Percentiles rank a stretch among this genome's conserved stretches.
These are phyloP conservation scores for Hetaerina titia DNA, from an alignment of 2,888 invertebrate genomes.

Conservation along the genomic window DNA sequence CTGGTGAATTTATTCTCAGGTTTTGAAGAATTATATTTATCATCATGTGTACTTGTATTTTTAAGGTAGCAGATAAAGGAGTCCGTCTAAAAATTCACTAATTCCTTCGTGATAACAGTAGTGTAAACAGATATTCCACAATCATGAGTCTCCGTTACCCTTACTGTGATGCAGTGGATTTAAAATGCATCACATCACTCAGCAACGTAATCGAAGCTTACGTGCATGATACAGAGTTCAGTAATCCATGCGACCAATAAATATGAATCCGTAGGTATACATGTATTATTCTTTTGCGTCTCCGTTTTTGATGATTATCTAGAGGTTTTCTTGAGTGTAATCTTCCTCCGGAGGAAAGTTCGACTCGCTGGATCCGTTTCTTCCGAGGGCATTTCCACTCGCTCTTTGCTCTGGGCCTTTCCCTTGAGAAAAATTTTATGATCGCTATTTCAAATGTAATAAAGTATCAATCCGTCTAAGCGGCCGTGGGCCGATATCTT, in stretches of 20 bases:
- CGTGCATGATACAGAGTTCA: too few relatives aligned
- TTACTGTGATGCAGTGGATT: too few relatives aligned
- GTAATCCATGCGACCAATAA: neutral
- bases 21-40: too few relatives aligned
- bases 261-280: neutral
- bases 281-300: neutral
- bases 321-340: neutral
- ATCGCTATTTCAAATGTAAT: neutral
- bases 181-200: too few relatives aligned
- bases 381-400: neutral
- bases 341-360: neutral
- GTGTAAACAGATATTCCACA: too few relatives aligned
- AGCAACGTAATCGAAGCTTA: too few relatives aligned
- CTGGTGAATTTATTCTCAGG: too few relatives aligned
- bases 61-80: too few relatives aligned
- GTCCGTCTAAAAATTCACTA: too few relatives aligned
- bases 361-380: neutral
- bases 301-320: neutral
- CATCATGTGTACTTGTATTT: too few relatives aligned
- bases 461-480: neutral
- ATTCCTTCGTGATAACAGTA: too few relatives aligned
- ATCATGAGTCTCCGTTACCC: too few relatives aligned
- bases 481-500: neutral
- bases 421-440: neutral
- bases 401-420: neutral